Evolutionary conservation across 2,113 vertebrate genomes (phyloP).

Genomic region (Pleuronectes platessa): DNA sequence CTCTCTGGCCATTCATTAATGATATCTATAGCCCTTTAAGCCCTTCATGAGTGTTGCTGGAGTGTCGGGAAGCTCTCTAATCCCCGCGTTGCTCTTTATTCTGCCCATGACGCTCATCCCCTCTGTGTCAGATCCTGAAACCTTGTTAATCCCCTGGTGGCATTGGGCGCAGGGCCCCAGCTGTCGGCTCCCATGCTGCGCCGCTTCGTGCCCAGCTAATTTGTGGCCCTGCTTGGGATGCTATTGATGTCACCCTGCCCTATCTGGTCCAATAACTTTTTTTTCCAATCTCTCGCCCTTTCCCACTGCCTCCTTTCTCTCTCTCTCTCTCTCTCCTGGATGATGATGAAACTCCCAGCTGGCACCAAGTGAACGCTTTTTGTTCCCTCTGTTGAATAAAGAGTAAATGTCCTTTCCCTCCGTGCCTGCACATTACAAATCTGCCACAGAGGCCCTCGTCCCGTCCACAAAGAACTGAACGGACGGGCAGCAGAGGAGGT

Average conservation of each 20-base stretch:
- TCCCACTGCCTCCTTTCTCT: slow-evolving; percentile 23
- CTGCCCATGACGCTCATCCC: slow-evolving; percentile 74
- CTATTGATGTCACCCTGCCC: slow-evolving; percentile 68
- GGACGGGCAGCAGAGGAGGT: slow-evolving; percentile 49
- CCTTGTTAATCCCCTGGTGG: slow-evolving; percentile 75
- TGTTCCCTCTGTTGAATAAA: slow-evolving; percentile 62
- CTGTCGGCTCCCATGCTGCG: slow-evolving; percentile 71
- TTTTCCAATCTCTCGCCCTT: slow-evolving; percentile 32
- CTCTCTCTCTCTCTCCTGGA: slow-evolving; percentile 29
- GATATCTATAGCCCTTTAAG: slow-evolving; percentile 72
- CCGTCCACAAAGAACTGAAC: slow-evolving; percentile 50
- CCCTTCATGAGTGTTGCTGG: slow-evolving; percentile 74
- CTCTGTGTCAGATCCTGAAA: slow-evolving; percentile 74
- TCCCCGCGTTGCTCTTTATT: slow-evolving; percentile 74
- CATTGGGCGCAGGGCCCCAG: slow-evolving; percentile 59
- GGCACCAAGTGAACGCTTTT: slow-evolving; percentile 55
- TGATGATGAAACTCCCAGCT: slow-evolving; percentile 64
- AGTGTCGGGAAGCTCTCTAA: slow-evolving; percentile 74
- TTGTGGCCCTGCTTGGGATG: slow-evolving; percentile 75
- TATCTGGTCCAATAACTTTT: slow-evolving; percentile 64
- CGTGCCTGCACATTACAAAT: slow-evolving; percentile 47
- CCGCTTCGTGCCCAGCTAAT: slow-evolving; percentile 67
- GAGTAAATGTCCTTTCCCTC: slow-evolving; percentile 51
- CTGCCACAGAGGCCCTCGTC: slow-evolving; percentile 46
- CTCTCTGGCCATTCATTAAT: slow-evolving; percentile 66